phyloP scores from a whole-genome alignment of 2,888 invertebrate species.

The Palloptera scutellata region DNA sequence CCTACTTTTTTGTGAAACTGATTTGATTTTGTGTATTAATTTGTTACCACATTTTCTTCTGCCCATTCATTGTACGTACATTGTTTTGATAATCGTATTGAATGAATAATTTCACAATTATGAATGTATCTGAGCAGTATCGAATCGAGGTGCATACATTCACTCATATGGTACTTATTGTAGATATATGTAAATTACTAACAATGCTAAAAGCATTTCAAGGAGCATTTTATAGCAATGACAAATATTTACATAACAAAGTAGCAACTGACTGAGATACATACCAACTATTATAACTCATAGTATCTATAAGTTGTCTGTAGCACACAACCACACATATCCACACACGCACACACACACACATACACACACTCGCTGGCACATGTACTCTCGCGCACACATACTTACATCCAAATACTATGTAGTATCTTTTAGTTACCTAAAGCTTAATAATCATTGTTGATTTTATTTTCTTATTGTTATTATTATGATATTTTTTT shows the following conservation, averaged over 20 bases:
- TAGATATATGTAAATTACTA: conserved; percentile 14
- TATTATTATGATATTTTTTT: no score
- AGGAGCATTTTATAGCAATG: conserved; percentile 36
- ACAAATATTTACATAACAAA: conserved; percentile 33
- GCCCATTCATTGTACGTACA: no score
- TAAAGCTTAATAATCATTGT: no score
- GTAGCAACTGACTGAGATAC: neutral
- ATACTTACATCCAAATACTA: no score
- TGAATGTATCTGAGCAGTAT: neutral
- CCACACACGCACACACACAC: neutral
- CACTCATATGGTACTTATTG: neutral
- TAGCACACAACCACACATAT: neutral
- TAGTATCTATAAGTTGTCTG: neutral
- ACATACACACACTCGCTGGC: neutral
- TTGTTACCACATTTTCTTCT: no score
- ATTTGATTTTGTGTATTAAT: neutral
- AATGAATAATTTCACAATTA: neutral
- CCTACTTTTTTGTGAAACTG: neutral
- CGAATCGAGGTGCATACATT: neutral
- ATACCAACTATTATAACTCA: no score
- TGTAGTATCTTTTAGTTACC: no score
- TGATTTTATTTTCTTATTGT: no score
- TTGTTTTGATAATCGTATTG: neutral
- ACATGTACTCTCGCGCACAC: neutral
- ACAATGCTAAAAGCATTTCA: conserved; percentile 44